A percentile compares a stretch with the other conserved stretches of the same genome.
Evolutionary conservation across 2,797 vertebrate species (phyloP).

Genomic region (Ispidina picta): DNA sequence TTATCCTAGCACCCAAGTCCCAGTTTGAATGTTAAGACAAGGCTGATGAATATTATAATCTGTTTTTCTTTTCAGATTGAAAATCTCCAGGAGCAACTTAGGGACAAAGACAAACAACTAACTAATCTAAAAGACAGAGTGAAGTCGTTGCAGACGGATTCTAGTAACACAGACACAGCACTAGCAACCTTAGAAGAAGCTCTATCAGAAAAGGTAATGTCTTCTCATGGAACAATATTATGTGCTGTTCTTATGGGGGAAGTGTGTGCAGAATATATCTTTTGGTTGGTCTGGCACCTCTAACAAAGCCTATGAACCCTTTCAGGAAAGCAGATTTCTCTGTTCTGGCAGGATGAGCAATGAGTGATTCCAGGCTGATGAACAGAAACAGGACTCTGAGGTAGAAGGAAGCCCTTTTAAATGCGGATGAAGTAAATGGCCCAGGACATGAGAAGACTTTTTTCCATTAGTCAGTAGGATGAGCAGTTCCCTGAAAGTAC

Average conservation of each 20-base stretch:
- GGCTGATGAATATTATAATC: neutral
- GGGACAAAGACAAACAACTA: slow-evolving; percentile 97
- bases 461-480: neutral
- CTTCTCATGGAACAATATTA: neutral
- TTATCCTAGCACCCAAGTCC: neutral
- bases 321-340: neutral
- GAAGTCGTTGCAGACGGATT: slow-evolving; percentile 96
- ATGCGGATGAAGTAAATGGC: neutral
- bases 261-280: neutral
- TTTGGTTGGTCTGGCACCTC: neutral
- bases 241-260: neutral
- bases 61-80: slow-evolving; percentile 80
- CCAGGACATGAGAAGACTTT: neutral
- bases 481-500: neutral
- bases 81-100: slow-evolving; percentile 96
- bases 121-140: slow-evolving; percentile 95
- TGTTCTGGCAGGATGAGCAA: neutral
- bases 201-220: slow-evolving; percentile 92
- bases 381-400: neutral
- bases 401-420: neutral
- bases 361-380: neutral
- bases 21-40: neutral
- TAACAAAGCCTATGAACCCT: neutral
- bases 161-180: slow-evolving; percentile 97
- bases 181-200: slow-evolving; percentile 95